Percentiles rank a stretch among this genome's conserved stretches.
These are phyloP conservation scores for Microctonus aethiopoides DNA, from an alignment of 2,888 invertebrate genomes.

Conservation along the genomic window DNA sequence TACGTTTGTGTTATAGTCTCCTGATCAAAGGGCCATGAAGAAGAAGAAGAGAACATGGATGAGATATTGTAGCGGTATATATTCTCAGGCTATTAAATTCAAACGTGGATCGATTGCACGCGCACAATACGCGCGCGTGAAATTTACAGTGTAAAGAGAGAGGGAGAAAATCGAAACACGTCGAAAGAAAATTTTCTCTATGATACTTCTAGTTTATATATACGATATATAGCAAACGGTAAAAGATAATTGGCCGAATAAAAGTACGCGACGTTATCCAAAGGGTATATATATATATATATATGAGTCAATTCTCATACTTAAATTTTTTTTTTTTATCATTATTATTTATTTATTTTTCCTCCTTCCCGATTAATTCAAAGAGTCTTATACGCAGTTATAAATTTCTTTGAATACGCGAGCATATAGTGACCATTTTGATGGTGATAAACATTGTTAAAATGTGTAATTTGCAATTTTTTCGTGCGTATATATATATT, in stretches of 20 bases:
- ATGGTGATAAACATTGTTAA: neutral
- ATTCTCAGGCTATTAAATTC: conserved; percentile 35
- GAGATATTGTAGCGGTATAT: conserved; percentile 45
- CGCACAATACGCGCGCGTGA: neutral
- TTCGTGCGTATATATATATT: neutral
- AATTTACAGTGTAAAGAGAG: neutral
- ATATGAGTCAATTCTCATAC: neutral
- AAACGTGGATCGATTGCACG: conserved; percentile 32
- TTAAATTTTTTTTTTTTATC: neutral
- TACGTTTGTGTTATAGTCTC: conserved; percentile 3
- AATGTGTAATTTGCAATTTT: neutral
- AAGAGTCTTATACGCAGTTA: neutral
- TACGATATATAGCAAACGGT: conserved; percentile 23
- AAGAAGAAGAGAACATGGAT: conserved; percentile 36
- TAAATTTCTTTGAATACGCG: neutral
- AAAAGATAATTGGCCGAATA: conserved; percentile 25
- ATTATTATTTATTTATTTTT: too few relatives aligned
- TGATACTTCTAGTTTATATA: conserved; percentile 5
- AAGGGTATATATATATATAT: neutral
- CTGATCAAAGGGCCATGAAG: conserved; percentile 31
- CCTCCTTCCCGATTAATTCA: too few relatives aligned
- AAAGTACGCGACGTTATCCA: neutral
- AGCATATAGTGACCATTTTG: too few relatives aligned
- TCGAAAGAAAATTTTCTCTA: conserved; percentile 13
- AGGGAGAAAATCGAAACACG: conserved; percentile 23